Evolutionary conservation across 2,113 vertebrate genomes (phyloP), one percentile per base, ranked within the genome.

Genomic region (Cranoglanis bouderius): DNA sequence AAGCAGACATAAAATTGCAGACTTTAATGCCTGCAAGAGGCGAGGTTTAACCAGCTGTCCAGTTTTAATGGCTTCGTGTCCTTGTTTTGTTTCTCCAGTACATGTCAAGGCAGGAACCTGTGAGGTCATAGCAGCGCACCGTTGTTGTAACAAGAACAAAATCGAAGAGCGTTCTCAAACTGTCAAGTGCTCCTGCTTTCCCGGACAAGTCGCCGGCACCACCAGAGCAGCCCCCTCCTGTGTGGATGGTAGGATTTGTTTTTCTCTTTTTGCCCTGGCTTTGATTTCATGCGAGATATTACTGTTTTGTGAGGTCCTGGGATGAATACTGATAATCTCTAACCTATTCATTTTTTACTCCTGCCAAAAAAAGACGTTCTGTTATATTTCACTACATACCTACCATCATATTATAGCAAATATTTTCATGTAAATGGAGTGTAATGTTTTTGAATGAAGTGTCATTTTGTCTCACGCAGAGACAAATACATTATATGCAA

Each of bases 141-240:
- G 98, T 90, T 99, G 98, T 96, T 99, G 98, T 94, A 99, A 99
- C 92, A 97, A 94, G 95, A 98, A 99, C 95, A 98, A 96, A 96
- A 97, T 99, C 0, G 98, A 99, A 92, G 98, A 99, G 93, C 94
- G 97, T 91, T 99, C 98, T 70, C 98, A 98, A 96, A 99, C 98
- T 0, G 98, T 99, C 95, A 98, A 99, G 91, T 99, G 98, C 92
- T 98, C 98, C 93, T 99, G 98, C 93, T 97, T 98, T 89, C 97
- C 98, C 0, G 98, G 98, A 90, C 98, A 99, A 95, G 98, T 99
- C 93, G 98, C 98, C 0, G 98, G 98, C 90, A 99, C 98, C 0
- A 99, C 98, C 0, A 94, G 96, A 92, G 97, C 98, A 0, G 97
- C 97, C 88, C 98, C 98, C 57, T 99, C 98, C 93, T 99, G 98